These are phyloP conservation scores for Harpegnathos saltator DNA, from an alignment of 1,140 invertebrate genomes.

Conservation along the genomic window DNA sequence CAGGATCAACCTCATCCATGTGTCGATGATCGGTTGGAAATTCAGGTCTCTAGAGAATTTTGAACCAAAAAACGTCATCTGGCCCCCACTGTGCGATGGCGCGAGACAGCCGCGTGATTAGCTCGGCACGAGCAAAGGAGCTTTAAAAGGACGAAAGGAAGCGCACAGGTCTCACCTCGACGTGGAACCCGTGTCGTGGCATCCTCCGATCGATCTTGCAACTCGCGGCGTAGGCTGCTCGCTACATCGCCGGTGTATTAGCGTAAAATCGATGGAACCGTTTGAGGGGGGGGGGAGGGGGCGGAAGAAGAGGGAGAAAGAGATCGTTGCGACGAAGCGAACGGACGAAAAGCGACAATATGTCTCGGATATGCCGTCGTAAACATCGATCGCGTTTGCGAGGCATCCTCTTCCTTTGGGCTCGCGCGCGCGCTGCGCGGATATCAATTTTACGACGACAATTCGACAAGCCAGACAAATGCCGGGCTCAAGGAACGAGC, in stretches of 20 bases:
- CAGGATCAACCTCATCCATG: too few species aligned
- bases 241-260: background rate
- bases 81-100: too few species aligned
- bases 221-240: background rate
- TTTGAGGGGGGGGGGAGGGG: background rate
- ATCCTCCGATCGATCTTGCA: background rate
- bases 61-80: too few species aligned
- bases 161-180: background rate
- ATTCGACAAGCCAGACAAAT: slow-evolving; percentile 66
- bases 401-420: slow-evolving; percentile 4
- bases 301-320: background rate
- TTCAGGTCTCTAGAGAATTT: too few species aligned
- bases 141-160: too few species aligned
- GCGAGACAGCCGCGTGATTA: too few species aligned
- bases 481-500: slow-evolving; percentile 50
- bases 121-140: too few species aligned
- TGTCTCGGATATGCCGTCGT: slow-evolving; percentile 61
- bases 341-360: slow-evolving; percentile 55
- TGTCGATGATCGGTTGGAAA: too few species aligned
- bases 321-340: slow-evolving; percentile 26
- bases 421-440: slow-evolving; percentile 18
- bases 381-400: slow-evolving; percentile 63
- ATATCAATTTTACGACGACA: slow-evolving; percentile 66
- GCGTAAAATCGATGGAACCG: background rate
- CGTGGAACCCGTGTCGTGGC: background rate